phyloP scores from a whole-genome alignment of 2,797 vertebrate species.

The Chelidonichthys spinosus region DNA sequence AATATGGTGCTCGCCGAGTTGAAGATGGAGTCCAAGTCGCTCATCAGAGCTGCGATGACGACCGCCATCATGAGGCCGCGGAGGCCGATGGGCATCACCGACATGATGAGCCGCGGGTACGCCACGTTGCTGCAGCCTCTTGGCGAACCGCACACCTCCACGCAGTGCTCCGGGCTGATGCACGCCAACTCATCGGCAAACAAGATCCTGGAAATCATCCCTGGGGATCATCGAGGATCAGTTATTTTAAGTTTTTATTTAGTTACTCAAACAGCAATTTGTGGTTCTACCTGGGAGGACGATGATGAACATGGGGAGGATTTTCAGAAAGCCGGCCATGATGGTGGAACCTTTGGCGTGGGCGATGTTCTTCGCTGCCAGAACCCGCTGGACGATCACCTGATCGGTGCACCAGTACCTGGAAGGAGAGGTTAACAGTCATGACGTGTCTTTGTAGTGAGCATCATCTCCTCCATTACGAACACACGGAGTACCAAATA shows the following conservation, averaged over 20 bases:
- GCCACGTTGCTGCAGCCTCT: conserved; percentile 96
- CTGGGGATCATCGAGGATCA: conserved; percentile 30
- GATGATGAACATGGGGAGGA: conserved; percentile 97
- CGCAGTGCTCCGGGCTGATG: conserved; percentile 94
- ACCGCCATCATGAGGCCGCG: conserved; percentile 98
- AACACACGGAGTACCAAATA: conserved; percentile 87
- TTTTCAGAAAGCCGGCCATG: conserved; percentile 94
- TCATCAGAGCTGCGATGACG: conserved; percentile 98
- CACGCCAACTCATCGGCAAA: conserved; percentile 92
- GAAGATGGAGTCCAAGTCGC: conserved; percentile 97
- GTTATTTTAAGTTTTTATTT: background rate
- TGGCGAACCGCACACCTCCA: conserved; percentile 91
- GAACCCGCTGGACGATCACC: conserved; percentile 94
- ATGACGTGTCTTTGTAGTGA: no score
- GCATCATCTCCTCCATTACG: no score
- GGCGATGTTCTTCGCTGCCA: conserved; percentile 93
- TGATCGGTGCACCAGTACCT: conserved; percentile 95
- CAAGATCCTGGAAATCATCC: conserved; percentile 95
- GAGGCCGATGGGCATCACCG: conserved; percentile 92
- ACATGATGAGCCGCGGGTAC: conserved; percentile 94
- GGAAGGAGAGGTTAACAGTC: background rate
- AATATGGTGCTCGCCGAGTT: conserved; percentile 98
- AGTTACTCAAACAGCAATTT: background rate
- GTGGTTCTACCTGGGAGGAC: conserved; percentile 88
- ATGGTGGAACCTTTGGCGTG: conserved; percentile 95